phyloP scores from a whole-genome alignment of 1,140 invertebrate species.

The Amyelois transitella region DNA sequence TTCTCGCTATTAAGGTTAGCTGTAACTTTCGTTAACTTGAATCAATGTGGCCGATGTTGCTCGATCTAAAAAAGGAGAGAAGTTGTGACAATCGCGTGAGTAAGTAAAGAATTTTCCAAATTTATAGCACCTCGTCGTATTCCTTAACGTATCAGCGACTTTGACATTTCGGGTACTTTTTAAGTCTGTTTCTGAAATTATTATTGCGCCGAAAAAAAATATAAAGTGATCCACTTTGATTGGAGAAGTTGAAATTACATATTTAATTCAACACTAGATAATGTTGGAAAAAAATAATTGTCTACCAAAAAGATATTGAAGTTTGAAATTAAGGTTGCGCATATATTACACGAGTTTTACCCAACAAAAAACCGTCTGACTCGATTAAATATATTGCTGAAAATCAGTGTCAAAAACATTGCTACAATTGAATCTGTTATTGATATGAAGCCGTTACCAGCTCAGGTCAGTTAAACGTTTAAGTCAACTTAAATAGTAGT shows the following conservation, averaged over 20 bases:
- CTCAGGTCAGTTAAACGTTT: too few species aligned
- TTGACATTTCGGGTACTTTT: neutral
- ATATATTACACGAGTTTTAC: too few species aligned
- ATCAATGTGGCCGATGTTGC: neutral
- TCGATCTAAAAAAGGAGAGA: neutral
- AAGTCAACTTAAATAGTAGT: too few species aligned
- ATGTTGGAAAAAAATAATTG: too few species aligned
- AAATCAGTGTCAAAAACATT: too few species aligned
- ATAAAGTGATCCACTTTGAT: neutral
- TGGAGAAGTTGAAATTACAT: neutral
- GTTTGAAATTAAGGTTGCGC: too few species aligned
- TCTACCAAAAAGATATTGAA: too few species aligned
- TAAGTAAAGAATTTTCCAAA: conserved; percentile 2
- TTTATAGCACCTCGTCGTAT: neutral
- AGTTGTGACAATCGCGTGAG: conserved; percentile 1
- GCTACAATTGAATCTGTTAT: too few species aligned
- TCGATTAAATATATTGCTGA: too few species aligned
- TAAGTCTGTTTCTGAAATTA: neutral
- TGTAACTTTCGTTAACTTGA: conserved; percentile 18
- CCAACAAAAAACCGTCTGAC: too few species aligned
- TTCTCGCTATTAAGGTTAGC: conserved; percentile 41
- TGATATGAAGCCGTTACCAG: too few species aligned
- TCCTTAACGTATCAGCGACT: neutral
- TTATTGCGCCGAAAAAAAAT: neutral
- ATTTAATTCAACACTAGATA: too few species aligned